Base-by-base conservation (phyloP, 2,888 invertebrate species). In the Phyto melanocephala region DNA sequence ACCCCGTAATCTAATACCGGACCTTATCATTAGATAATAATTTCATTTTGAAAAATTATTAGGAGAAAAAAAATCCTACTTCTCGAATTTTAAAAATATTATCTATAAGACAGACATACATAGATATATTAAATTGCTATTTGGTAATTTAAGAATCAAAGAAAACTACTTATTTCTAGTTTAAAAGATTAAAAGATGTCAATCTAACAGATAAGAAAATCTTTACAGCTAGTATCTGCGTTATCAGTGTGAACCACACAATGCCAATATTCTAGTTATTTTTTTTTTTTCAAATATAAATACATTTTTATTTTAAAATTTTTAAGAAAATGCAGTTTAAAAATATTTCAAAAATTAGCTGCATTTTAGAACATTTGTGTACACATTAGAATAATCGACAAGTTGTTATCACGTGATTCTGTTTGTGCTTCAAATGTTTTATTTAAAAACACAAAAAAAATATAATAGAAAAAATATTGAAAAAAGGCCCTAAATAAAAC, bases 21-120 rank as follows among this genome's bases (percentile, higher is more conserved):
- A 67, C 50, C 52, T 67, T 67, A 24, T 37, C 52, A 67, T 52
- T 42, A 35, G 52, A 67, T 67, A 67, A 67, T 28, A 50, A 33
- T 33, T 33, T 33, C 33, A 11, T 54, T 13, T 33, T 33, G n/a
- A n/a, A n/a, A n/a, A n/a, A n/a, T n/a, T n/a, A n/a, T n/a, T n/a
- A n/a, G n/a, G n/a, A n/a, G n/a, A n/a, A n/a, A n/a, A n/a, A n/a
- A n/a, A n/a, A n/a, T n/a, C n/a, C n/a, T n/a, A n/a, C n/a, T n/a
- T n/a, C n/a, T n/a, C n/a, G n/a, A n/a, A n/a, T n/a, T n/a, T n/a
- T n/a, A n/a, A n/a, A n/a, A n/a, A n/a, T n/a, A n/a, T n/a, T n/a
- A n/a, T n/a, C n/a, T n/a, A n/a, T n/a, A n/a, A n/a, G n/a, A n/a
- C n/a, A n/a, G n/a, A n/a, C n/a, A n/a, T n/a, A n/a, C n/a, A n/a